These are phyloP conservation scores for Lepidurus arcticus DNA, from an alignment of 1,140 invertebrate genomes.

Conservation along the genomic window DNA sequence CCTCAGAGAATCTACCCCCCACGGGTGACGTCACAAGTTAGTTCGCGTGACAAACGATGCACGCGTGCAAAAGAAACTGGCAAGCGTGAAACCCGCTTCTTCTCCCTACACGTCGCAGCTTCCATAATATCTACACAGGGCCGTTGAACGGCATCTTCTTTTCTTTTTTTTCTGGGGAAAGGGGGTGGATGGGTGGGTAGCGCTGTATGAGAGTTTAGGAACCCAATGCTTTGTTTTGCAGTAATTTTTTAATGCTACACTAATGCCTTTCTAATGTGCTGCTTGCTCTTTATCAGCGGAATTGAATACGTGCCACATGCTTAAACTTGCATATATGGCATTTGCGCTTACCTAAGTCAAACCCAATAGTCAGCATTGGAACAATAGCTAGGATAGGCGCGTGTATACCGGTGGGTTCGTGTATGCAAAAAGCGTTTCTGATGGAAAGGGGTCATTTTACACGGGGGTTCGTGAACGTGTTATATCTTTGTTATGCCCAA, in stretches of 20 bases:
- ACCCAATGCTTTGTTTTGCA: neutral
- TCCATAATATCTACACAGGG: neutral
- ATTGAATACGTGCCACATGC: slow-evolving; percentile 17
- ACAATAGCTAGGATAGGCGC: neutral
- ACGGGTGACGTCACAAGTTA: neutral
- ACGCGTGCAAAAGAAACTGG: slow-evolving; percentile 4
- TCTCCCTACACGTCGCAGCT: neutral
- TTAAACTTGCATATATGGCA: neutral
- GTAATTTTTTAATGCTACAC: neutral
- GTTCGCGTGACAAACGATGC: slow-evolving; percentile 8
- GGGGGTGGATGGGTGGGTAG: no score
- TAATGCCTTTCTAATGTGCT: neutral
- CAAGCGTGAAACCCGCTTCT: neutral
- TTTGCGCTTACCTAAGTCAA: neutral
- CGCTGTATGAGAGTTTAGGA: no score
- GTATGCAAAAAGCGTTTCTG: neutral
- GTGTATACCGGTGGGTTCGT: neutral
- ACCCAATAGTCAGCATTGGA: neutral
- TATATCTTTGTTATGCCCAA: neutral
- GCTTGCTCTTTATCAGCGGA: neutral
- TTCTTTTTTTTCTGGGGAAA: no score
- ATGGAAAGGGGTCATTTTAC: neutral
- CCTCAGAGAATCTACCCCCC: slow-evolving; percentile 17
- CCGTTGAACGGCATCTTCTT: no score
- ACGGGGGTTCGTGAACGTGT: neutral